Base-by-base conservation (phyloP, 2,888 invertebrate genomes). In the Lypha dubia region DNA sequence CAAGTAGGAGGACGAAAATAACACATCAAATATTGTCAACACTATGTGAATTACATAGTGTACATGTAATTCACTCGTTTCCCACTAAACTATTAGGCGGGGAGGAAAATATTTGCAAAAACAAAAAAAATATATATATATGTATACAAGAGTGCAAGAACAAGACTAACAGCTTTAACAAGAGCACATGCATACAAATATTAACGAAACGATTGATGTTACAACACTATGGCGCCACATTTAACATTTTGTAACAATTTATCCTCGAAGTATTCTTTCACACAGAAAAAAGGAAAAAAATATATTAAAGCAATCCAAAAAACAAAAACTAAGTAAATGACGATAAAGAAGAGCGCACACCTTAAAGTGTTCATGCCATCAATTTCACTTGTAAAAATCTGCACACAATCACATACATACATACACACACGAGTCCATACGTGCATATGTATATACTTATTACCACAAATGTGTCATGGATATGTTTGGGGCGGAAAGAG, bases 371-470 rank as follows among this genome's bases (percentile, higher is more conserved):
- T 81, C 60, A 81, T 74, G 84, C 82, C 86, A 88, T 89, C 87
- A 87, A 89, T 89, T 88, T 89, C 86, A 86, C 73, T 87, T 86
- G 86, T 83, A 86, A 81, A 83, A 80, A 84, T 68, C 38, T 67
- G 11, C 20, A 73, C 73, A 65, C 15, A 63, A 41, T 15, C 44
- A 67, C 46, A 35, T 58, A 80, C 28, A n/a, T n/a, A n/a, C n/a
- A n/a, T n/a, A n/a, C n/a, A n/a, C n/a, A n/a, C n/a, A n/a, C n/a
- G n/a, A n/a, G n/a, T 8, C 8, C n/a, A 38, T 46, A 15, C 44
- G 44, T 51, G 20, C 22, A 49, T 9, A n/a, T 11, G 35, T 11
- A 38, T 1, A 7, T 7, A 32, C 7, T 35, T 35, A 35, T 35
- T 35, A 8, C 1, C 7, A 9, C 35, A 35, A 35, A 35, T 9